Percentiles rank a stretch among this genome's conserved stretches.
phyloP scores from a whole-genome alignment of 2,797 vertebrate genomes.

The Oreortyx pictus region DNA sequence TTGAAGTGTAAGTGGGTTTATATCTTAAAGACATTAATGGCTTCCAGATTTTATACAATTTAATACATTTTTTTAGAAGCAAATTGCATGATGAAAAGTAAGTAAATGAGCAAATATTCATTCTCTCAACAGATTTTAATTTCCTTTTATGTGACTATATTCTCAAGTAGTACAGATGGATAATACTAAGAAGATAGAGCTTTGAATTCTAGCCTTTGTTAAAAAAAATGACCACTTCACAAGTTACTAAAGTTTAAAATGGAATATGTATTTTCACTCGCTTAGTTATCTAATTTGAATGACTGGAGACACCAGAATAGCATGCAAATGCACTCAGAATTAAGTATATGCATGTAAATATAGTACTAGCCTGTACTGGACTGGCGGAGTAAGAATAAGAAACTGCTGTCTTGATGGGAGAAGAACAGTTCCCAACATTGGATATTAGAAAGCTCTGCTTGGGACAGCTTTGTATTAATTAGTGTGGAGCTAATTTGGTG shows the following conservation, averaged over 20 bases:
- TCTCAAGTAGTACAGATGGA: not conserved
- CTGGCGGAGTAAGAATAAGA: not conserved
- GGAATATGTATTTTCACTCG: not conserved
- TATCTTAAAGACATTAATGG: not conserved
- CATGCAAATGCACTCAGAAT: not conserved
- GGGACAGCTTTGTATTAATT: not conserved
- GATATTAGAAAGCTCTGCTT: not conserved
- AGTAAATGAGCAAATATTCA: not conserved
- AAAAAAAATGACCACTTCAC: not conserved
- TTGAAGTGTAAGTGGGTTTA: not conserved
- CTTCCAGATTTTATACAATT: not conserved
- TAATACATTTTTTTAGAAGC: not conserved
- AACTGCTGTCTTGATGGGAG: not conserved
- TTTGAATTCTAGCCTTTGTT: not conserved
- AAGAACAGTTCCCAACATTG: not conserved
- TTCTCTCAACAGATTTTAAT: not conserved
- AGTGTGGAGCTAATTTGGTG: not conserved
- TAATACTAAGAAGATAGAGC: not conserved
- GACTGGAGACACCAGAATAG: not conserved
- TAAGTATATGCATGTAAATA: not conserved
- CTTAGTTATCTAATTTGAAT: conserved; percentile 1
- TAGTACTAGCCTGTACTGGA: not conserved
- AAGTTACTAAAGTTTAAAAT: not conserved
- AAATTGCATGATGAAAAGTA: not conserved
- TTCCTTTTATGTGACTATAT: not conserved